Base-by-base conservation (phyloP, 2,888 invertebrate species). In the Neelides folsomi region DNA sequence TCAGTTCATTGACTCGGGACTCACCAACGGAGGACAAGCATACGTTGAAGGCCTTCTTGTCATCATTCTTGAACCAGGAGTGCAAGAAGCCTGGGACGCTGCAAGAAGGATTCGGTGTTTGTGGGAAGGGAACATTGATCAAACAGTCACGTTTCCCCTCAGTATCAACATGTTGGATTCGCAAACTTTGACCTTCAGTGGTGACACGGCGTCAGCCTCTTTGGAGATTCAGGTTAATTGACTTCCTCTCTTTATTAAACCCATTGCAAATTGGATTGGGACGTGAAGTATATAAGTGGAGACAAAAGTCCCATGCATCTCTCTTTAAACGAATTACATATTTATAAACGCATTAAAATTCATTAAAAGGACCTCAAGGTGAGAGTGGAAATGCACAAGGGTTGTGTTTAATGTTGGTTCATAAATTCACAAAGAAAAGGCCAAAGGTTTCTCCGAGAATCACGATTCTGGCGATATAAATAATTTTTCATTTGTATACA, bases 71-170 rank as follows among this genome's bases (percentile, higher is more conserved):
- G 61, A 63, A 27, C 59, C 58, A 5, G 63, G 84, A 4, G 83
- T 86, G 59, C 77, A 78, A 67, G 77, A 78, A 68, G 81, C 83
- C 0, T 86, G 85, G 85, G 86, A 86, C 66, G 83, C 82, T 1
- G 79, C 85, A 36, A 76, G 83, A 41, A 74, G 81, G 47, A 83
- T 86, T 1, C 77, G 85, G 51, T 86, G 86, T 68, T 71, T 84
- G 10, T 86, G 85, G 85, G 83, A 84, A 73, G 85, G 85, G 13
- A 83, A 81, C 64, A 71, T 86, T 47, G 83, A 82, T 49, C 82
- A 84, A 65, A 80, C 82, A 12, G 70, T 86, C 46, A 78, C 81
- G 1, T 82, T 83, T 1, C 82, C 81, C 13, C 71, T 86, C 16
- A 82, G 80, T 63, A 83, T 86, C 1, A 85, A 83, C 27, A 83